Base-by-base conservation (phyloP, 2,113 vertebrate species). In the Montifringilla adamsi region DNA sequence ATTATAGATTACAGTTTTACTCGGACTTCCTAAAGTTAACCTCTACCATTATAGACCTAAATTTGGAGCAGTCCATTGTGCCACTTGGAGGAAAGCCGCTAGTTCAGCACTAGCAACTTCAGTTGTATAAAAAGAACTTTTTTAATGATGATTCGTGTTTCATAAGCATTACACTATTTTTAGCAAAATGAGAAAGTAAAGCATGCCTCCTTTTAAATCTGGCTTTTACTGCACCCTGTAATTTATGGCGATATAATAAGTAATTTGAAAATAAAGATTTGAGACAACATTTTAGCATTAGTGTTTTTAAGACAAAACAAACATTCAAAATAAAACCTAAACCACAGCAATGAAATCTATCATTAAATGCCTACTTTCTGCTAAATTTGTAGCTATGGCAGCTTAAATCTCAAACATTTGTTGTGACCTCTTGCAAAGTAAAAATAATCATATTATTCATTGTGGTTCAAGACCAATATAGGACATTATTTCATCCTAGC, bases 231-330 rank as follows among this genome's bases (percentile, higher is more conserved):
- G 78, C 59, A 98, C 97, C 97, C 97, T 98, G 50, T 97, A 98
- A 98, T 98, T 98, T 98, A 98, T 97, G 98, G 98, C 20, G 90
- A 98, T 98, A 98, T 98, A 98, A 98, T 98, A 98, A 98, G 98
- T 98, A 97, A 98, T 98, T 98, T 97, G 95, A 98, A 98, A 98
- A 98, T 98, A 97, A 98, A 98, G 97, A 98, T 98, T 98, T 98
- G 97, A 98, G 98, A 98, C 97, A 98, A 98, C 97, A 97, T 98
- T 98, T 98, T 94, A 98, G 97, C 98, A 98, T 98, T 98, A 98
- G 98, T 96, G 97, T 98, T 98, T 98, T 98, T 97, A 98, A 98
- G 97, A 98, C 97, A 98, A 98, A 98, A 98, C 97, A 98, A 98
- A 98, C 98, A 97, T 97, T 98, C 96, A 98, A 98, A 98, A 98